Evolutionary conservation across 2,888 invertebrate species (phyloP), one percentile per base, ranked within the genome.

Genomic region (Pyrrhia umbra): DNA sequence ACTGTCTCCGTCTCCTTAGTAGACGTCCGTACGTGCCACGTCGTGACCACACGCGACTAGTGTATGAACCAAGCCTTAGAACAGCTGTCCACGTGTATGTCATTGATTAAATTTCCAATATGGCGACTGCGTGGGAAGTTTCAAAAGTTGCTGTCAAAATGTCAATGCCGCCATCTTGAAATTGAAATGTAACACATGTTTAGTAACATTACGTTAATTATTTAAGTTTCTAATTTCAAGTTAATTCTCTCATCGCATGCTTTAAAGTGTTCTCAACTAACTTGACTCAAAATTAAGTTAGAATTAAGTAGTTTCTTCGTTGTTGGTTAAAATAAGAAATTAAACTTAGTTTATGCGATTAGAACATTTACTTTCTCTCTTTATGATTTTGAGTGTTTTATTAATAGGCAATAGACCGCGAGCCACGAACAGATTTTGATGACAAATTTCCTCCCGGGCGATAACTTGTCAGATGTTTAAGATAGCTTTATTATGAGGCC

Each of bases 131-230:
- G 8, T 37, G 5, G 70, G 42, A 47, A 30, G 34, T 47, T 42
- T n/a, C n/a, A 30, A 69, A 69, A 34, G 34, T 40, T n/a, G 13
- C 21, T 69, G 25, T 69, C 62, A 70, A 58, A 34, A 40, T 42
- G 2, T 18, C 20, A n/a, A 16, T 3, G 47, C 1, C 18, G 30
- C 42, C 42, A 52, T 61, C 13, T 61, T 42, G 9, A 8, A 66
- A 46, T 9, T 37, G 63, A n/a, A 34, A 34, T 34, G 13, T 1
- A 34, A 34, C 34, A n/a, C 34, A 34, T 34, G n/a, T 5, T n/a
- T 0, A n/a, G 1, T n/a, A n/a, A n/a, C n/a, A n/a, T n/a, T 34
- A 34, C n/a, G n/a, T 34, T n/a, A 34, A n/a, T 34, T 34, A 34
- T 34, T 34, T n/a, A 34, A 30, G 13, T 34, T 34, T 27, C 27